Percentiles rank a stretch among this genome's conserved stretches.
phyloP scores from a whole-genome alignment of 2,113 vertebrate species.

The Coreoperca whiteheadi region DNA sequence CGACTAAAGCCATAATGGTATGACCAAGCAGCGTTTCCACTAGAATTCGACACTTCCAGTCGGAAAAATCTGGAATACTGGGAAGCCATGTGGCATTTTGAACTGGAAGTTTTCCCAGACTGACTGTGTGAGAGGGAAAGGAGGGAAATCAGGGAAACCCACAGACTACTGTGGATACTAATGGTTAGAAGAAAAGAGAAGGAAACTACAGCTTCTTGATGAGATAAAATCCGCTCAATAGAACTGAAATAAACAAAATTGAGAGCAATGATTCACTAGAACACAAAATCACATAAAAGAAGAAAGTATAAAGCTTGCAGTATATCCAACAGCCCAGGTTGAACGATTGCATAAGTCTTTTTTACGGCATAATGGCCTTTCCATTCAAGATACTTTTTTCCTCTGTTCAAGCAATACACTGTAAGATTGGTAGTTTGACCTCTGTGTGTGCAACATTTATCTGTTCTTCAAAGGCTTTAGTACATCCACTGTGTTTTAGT shows the following conservation, averaged over 20 bases:
- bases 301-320: slow-evolving; percentile 17
- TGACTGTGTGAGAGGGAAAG: slow-evolving; percentile 5
- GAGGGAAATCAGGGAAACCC: slow-evolving; percentile 48
- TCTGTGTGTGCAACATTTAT: slow-evolving; percentile 40
- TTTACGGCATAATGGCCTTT: slow-evolving; percentile 40
- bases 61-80: slow-evolving; percentile 66
- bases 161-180: slow-evolving; percentile 42
- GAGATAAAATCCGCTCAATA: slow-evolving; percentile 4
- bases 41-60: slow-evolving; percentile 68
- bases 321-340: slow-evolving; percentile 27
- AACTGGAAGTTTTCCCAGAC: slow-evolving; percentile 73
- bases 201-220: neutral
- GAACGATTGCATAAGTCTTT: slow-evolving; percentile 17
- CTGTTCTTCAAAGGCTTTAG: slow-evolving; percentile 20
- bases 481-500: slow-evolving; percentile 20
- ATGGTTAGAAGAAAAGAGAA: slow-evolving; percentile 4
- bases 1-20: slow-evolving; percentile 28
- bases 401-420: slow-evolving; percentile 19
- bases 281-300: slow-evolving; percentile 28
- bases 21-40: slow-evolving; percentile 38
- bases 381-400: slow-evolving; percentile 20
- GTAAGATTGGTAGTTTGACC: slow-evolving; percentile 43
- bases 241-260: slow-evolving; percentile 35
- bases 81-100: slow-evolving; percentile 70
- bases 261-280: slow-evolving; percentile 35